Evolutionary conservation across 2,113 vertebrate species (phyloP).

Genomic region (Chunga burmeisteri): DNA sequence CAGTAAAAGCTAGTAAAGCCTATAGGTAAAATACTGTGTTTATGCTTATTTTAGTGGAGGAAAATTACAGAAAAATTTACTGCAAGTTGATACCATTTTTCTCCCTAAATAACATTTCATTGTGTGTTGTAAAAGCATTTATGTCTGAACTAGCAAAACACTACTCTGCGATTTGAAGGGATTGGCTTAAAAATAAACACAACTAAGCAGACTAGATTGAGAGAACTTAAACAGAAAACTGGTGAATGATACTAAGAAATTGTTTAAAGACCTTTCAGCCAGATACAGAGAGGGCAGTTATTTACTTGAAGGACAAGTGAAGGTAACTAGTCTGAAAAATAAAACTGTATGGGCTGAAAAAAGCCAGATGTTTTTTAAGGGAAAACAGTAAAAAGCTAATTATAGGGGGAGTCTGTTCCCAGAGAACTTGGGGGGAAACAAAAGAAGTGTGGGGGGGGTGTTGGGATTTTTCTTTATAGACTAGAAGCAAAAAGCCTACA

Average conservation of each 20-base stretch:
- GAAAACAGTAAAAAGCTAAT: neutral
- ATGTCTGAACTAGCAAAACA: neutral
- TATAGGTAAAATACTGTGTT: conserved; percentile 82
- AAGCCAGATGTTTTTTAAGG: neutral
- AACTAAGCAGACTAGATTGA: neutral
- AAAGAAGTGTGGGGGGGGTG: neutral
- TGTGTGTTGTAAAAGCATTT: neutral
- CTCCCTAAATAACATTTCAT: neutral
- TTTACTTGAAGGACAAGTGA: neutral
- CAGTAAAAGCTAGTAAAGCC: conserved; percentile 91
- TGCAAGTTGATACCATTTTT: neutral
- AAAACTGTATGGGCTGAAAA: neutral
- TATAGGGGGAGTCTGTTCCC: neutral
- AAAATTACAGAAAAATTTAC: neutral
- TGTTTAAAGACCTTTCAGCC: neutral
- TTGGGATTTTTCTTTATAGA: neutral
- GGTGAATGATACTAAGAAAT: neutral
- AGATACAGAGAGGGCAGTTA: neutral
- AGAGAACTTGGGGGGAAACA: neutral
- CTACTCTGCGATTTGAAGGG: neutral
- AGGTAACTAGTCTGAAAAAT: neutral
- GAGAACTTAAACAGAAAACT: neutral
- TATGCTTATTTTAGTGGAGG: neutral
- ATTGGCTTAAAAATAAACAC: neutral
- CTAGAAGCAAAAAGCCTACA: neutral